Evolutionary conservation across 2,113 vertebrate genomes (phyloP).

Genomic region (Diphyllodes magnificus): DNA sequence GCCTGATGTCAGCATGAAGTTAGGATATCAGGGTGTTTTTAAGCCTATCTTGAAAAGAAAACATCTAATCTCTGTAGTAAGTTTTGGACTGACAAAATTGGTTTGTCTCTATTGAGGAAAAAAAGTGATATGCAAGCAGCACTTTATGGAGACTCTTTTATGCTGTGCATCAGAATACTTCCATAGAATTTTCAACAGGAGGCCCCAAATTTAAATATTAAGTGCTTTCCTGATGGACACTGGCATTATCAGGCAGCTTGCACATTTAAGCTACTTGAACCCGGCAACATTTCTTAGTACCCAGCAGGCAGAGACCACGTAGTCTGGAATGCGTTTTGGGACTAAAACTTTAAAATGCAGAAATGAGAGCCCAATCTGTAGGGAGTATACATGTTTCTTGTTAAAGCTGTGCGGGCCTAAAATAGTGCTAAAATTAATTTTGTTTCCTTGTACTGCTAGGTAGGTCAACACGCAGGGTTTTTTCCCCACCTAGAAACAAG

Average conservation of each 20-base stretch:
- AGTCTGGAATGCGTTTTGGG: background rate
- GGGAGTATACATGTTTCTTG: background rate
- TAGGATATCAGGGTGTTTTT: background rate
- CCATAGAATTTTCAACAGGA: background rate
- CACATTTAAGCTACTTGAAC: background rate
- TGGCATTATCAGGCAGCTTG: background rate
- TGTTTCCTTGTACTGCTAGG: conserved; percentile 1
- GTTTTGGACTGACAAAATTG: background rate
- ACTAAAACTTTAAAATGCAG: background rate
- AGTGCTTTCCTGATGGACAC: background rate
- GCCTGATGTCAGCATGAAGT: background rate
- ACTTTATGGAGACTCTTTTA: background rate
- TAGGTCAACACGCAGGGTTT: background rate
- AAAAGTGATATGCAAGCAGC: background rate
- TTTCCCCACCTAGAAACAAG: conserved; percentile 2
- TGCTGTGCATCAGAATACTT: background rate
- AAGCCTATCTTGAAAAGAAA: background rate
- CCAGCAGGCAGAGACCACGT: fast-evolving
- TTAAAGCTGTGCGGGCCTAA: background rate
- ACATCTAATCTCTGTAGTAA: background rate
- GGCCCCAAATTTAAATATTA: background rate
- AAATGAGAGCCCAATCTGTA: background rate
- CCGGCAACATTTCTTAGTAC: background rate
- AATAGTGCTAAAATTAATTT: conserved; percentile 25
- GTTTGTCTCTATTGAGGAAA: background rate